phyloP scores from a whole-genome alignment of 2,888 invertebrate species.

The Drosophila cyrtoloma region DNA sequence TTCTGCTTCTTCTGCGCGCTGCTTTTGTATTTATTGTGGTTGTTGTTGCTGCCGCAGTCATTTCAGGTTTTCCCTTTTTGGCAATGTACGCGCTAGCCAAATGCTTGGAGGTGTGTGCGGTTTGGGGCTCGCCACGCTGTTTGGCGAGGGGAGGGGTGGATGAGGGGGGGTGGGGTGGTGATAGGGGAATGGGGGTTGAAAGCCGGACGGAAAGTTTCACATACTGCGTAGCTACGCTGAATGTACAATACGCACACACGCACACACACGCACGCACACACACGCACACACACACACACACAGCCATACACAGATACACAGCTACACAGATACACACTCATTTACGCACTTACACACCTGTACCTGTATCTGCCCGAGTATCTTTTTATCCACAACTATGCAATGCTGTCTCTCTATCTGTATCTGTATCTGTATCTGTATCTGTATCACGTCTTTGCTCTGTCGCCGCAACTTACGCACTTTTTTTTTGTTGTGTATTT shows the following conservation, averaged over 20 bases:
- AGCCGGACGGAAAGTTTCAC: constrained; percentile 43
- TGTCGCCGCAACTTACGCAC: constrained; percentile 57
- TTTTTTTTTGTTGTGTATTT: constrained; percentile 28
- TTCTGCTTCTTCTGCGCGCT: constrained; percentile 51
- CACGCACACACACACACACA: not conserved
- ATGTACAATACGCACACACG: constrained; percentile 27
- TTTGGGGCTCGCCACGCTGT: not conserved
- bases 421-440: constrained; percentile 41
- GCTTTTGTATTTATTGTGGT: constrained; percentile 50
- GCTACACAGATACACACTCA: not conserved
- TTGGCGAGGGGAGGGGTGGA: not conserved
- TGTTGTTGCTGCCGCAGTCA: constrained; percentile 54
- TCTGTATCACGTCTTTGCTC: constrained; percentile 51
- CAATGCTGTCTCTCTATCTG: constrained; percentile 36
- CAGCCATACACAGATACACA: not conserved
- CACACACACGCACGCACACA: constrained; percentile 3
- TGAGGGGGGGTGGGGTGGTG: not conserved
- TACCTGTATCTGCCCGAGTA: constrained; percentile 40
- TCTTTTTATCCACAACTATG: constrained; percentile 34
- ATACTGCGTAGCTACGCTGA: constrained; percentile 40
- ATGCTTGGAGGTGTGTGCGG: constrained; percentile 40
- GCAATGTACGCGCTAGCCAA: constrained; percentile 58
- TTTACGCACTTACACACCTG: constrained; percentile 16
- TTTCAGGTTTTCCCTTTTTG: constrained; percentile 81
- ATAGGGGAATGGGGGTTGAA: not conserved